Percentiles rank a stretch among this genome's conserved stretches.
Conservation (phyloP, 1,140 invertebrate species). For the Lordiphosa mommai region DNA sequence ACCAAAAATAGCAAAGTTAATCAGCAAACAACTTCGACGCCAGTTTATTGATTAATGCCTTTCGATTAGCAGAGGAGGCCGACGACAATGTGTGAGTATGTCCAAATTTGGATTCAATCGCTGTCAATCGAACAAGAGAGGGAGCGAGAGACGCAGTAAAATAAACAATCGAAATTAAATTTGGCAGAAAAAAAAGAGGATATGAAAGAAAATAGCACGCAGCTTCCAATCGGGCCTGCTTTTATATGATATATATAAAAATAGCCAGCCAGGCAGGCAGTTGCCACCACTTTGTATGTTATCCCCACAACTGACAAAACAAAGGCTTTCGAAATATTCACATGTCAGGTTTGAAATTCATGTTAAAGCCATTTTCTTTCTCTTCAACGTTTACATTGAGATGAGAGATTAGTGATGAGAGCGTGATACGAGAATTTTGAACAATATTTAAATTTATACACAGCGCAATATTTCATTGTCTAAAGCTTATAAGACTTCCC, state of each 20-base stretch:
- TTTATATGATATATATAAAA: conserved; percentile 32
- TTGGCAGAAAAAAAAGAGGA: conserved; percentile 10
- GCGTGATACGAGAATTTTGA: not conserved
- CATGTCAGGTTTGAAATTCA: conserved; percentile 6
- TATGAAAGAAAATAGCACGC: conserved; percentile 1
- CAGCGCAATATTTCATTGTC: too few relatives aligned
- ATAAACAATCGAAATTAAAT: conserved; percentile 42
- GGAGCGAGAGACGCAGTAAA: too few relatives aligned
- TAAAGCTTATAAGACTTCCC: too few relatives aligned
- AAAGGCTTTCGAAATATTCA: conserved; percentile 1
- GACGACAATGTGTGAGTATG: not conserved
- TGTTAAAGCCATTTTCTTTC: conserved; percentile 8
- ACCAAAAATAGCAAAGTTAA: conserved; percentile 65
- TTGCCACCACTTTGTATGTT: not conserved
- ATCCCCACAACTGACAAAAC: not conserved
- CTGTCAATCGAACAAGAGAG: conserved; percentile 20
- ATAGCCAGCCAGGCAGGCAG: conserved; percentile 11
- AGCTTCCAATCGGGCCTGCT: conserved; percentile 20
- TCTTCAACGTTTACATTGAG: not conserved
- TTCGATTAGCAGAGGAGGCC: conserved; percentile 47
- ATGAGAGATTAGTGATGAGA: conserved; percentile 2
- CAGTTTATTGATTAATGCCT: conserved; percentile 68
- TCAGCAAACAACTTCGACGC: conserved; percentile 58
- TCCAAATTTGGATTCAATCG: conserved; percentile 5
- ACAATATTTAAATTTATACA: not conserved